phyloP scores from a whole-genome alignment of 2,888 invertebrate species.

The Pammene fasciana region DNA sequence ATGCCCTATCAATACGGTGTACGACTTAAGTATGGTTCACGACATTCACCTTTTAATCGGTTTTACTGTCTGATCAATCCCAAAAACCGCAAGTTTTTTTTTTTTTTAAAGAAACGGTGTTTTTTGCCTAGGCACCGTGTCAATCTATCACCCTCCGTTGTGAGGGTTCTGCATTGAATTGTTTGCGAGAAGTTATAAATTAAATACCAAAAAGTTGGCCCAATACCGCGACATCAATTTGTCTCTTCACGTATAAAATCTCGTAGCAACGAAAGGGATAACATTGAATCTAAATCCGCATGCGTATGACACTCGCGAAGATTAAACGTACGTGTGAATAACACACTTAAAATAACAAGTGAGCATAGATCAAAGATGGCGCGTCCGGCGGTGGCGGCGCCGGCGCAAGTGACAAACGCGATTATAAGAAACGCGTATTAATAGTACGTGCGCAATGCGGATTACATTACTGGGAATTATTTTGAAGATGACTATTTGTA shows the following conservation, averaged over 20 bases:
- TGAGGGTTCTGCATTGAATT: too few species aligned
- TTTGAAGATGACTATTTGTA: slow-evolving; percentile 14
- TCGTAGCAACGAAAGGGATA: neutral
- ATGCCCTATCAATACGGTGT: too few species aligned
- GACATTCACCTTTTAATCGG: too few species aligned
- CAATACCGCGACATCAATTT: too few species aligned
- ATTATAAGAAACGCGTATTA: slow-evolving; percentile 56
- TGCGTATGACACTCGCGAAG: slow-evolving; percentile 3
- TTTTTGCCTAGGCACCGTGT: neutral
- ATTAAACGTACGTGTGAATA: slow-evolving; percentile 27
- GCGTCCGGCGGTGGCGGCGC: slow-evolving; percentile 31
- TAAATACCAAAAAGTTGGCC: neutral
- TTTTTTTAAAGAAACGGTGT: too few species aligned
- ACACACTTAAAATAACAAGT: slow-evolving; percentile 41
- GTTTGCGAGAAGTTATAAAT: too few species aligned
- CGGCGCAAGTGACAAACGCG: slow-evolving; percentile 55
- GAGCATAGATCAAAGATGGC: slow-evolving; percentile 42
- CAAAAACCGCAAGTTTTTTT: too few species aligned
- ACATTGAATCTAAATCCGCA: slow-evolving; percentile 13
- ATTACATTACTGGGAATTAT: slow-evolving; percentile 34
- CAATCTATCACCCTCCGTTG: too few species aligned
- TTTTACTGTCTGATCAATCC: too few species aligned
- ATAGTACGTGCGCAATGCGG: slow-evolving; percentile 38
- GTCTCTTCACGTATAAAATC: neutral
- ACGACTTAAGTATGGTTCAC: too few species aligned